Evolutionary conservation across 2,797 vertebrate species (phyloP).

Genomic region (Hippocampus kuda): DNA sequence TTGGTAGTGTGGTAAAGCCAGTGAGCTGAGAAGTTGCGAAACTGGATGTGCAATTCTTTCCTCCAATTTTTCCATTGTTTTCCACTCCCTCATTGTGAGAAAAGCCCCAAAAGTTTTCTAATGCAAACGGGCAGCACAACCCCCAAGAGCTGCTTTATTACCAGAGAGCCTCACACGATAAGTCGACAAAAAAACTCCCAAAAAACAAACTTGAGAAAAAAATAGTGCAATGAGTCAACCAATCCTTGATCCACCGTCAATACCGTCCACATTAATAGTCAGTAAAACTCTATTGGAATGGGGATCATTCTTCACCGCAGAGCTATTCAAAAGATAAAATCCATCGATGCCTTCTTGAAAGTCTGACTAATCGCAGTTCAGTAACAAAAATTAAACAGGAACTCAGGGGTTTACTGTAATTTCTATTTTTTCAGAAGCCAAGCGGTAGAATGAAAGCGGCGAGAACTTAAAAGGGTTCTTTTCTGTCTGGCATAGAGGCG

Average conservation of each 20-base stretch:
- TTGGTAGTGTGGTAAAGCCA: conserved; percentile 69
- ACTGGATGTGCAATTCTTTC: conserved; percentile 58
- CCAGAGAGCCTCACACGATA: conserved; percentile 5
- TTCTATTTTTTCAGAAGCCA: conserved; percentile 17
- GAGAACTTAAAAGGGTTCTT: conserved; percentile 39
- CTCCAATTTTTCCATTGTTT: conserved; percentile 56
- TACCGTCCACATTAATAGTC: conserved; percentile 11
- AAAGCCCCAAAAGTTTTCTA: conserved; percentile 13
- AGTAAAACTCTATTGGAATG: conserved; percentile 26
- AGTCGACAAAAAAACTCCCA: background rate
- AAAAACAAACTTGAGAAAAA: background rate
- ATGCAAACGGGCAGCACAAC: conserved; percentile 13
- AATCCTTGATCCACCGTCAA: conserved; percentile 22
- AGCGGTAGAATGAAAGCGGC: conserved; percentile 32
- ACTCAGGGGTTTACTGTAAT: conserved; percentile 7
- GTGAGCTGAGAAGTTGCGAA: conserved; percentile 66
- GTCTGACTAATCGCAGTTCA: conserved; percentile 8
- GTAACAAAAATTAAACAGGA: background rate
- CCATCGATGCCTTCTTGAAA: conserved; percentile 21
- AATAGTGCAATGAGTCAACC: conserved; percentile 15
- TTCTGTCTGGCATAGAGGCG: conserved; percentile 54
- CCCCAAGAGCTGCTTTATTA: conserved; percentile 15
- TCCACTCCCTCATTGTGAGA: conserved; percentile 57
- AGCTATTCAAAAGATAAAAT: conserved; percentile 19
- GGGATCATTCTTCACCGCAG: conserved; percentile 20